Evolutionary conservation across 2,888 invertebrate genomes (phyloP), one percentile per base, ranked within the genome.

Genomic region (Sinodicranocentrus sp.): DNA sequence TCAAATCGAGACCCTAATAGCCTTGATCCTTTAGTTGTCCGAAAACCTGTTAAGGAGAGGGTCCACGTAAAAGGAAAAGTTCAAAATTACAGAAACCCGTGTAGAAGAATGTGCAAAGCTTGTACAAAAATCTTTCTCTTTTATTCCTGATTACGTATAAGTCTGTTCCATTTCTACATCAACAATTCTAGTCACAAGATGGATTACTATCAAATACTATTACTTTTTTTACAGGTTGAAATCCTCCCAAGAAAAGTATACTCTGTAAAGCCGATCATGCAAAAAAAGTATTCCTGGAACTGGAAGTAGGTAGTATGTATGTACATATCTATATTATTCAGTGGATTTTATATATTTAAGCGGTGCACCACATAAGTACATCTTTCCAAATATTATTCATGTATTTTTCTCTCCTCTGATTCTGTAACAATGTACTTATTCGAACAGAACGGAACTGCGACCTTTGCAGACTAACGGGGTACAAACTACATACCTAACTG

Each of bases 11-110:
- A 90, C 75, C 91, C 91, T 23, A 91, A 89, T 89, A 90, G 89
- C 89, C 90, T 90, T 82, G 91, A 90, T 52, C 95, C 94, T 92
- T 96, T 96, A 77, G 96, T 96, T 79, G 96, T 96, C 88, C 96
- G 93, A 90, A 96, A 96, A 86, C 96, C 85, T 85, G 48, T 13
- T 13, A 61, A 67, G 39, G 15, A 48, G 15, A 48, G 15, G 15
- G 5, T n/a, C 48, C 5, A n/a, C 5, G 5, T 48, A 10, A n/a
- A n/a, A 48, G 33, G 15, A 48, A 48, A 48, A 48, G 15, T 48
- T n/a, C 48, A 48, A n/a, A 48, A 10, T 48, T 48, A n/a, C 10
- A 48, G 33, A 33, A 33, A 33, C 33, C 33, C 3, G 3, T 33
- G 33, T 6, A 10, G 33, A 33, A 33, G 3, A 33, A 10, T 33